Evolutionary conservation across 2,888 invertebrate genomes (phyloP), one percentile per base, ranked within the genome.

Genomic region (Mesorhabditis belari): DNA sequence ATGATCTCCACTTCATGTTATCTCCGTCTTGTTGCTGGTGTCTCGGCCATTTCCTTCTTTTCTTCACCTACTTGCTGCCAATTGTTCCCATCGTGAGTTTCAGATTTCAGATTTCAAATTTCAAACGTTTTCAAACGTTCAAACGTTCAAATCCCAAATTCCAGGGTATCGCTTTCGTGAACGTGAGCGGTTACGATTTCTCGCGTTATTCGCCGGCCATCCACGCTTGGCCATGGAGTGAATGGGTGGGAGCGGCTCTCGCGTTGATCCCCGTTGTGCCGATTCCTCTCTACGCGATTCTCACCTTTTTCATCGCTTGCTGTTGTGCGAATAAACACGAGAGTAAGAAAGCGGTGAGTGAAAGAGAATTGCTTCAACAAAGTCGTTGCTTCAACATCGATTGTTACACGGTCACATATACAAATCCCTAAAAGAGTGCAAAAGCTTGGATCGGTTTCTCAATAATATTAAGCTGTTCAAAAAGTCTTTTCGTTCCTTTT

Each of bases 231-330:
- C 60, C 65, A 50, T 80, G 74, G 69, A 71, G 72, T 55, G 80
- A 81, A 54, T 68, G 64, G 25, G 69, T 76, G 17, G 75, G 79
- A 54, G 69, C 69, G 29, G 72, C 75, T 17, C 64, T 80, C 29
- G 81, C 81, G 6, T 59, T 76, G 26, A 64, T 75, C 0, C 80
- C 80, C 23, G 54, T 81, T 6, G 50, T 80, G 1, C 81, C 81
- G 4, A 80, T 81, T 55, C 77, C 79, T 2, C 53, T 81, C 9
- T 77, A 69, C 61, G 73, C 74, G 55, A 51, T 80, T 24, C 68
- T 65, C 53, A 68, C 76, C n/a, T 53, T 80, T 5, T 58, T 65
- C 54, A 64, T 65, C 26, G 73, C 74, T 1, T 76, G 76, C 57
- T 74, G 74, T 62, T 74, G 72, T 29, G 26, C 53, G n/a, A 59